phyloP scores from a whole-genome alignment of 2,113 vertebrate species.

The Pogona vitticeps region DNA sequence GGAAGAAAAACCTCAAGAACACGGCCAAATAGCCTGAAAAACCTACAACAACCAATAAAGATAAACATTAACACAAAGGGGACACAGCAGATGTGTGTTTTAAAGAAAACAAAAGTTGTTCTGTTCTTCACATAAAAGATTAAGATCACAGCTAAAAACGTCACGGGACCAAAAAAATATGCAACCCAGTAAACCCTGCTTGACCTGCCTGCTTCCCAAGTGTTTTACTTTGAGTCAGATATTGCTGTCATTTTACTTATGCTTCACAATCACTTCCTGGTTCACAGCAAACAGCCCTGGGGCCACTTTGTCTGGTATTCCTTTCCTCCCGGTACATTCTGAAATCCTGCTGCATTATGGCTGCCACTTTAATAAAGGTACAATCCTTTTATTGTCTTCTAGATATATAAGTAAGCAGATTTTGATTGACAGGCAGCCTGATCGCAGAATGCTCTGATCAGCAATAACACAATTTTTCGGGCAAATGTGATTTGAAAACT shows the following conservation, averaged over 20 bases:
- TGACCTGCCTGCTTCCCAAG: background rate
- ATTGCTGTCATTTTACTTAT: background rate
- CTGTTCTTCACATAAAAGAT: background rate
- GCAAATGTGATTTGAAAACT: background rate
- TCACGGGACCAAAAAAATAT: background rate
- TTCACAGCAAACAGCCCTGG: background rate
- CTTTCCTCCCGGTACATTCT: background rate
- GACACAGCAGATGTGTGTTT: background rate
- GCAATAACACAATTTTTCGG: background rate
- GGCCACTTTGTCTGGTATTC: background rate
- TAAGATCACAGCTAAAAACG: background rate
- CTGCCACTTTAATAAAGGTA: background rate
- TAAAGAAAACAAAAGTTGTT: background rate
- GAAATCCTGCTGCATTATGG: conserved; percentile 12
- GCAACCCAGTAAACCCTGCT: background rate
- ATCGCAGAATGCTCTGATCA: background rate
- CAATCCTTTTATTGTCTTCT: background rate
- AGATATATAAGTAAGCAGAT: background rate
- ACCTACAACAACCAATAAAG: too few species aligned
- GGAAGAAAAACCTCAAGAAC: too few species aligned
- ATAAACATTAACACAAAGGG: too few species aligned
- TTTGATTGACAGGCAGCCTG: background rate
- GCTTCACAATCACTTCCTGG: conserved; percentile 21
- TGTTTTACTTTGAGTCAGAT: background rate
- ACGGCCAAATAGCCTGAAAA: too few species aligned